Conservation (phyloP, 2,113 vertebrate species). For the Notothenia rossii region DNA sequence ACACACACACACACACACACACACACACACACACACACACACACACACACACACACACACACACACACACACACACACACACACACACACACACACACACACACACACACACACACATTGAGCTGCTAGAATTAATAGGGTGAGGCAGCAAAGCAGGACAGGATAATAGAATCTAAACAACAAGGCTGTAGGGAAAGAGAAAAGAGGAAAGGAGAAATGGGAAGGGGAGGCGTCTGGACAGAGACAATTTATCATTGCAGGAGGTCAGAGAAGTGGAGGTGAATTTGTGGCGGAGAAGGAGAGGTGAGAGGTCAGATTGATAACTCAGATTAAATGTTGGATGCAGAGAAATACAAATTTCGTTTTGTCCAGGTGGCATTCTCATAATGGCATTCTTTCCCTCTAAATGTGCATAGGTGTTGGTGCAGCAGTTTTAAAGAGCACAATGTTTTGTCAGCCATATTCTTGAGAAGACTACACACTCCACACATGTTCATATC, state of each 20-base stretch:
- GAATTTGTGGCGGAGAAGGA: conserved; percentile 25
- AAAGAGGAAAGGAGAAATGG: conserved; percentile 31
- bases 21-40: no score
- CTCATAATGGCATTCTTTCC: conserved; percentile 25
- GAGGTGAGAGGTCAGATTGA: conserved; percentile 36
- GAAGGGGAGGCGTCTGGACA: conserved; percentile 23
- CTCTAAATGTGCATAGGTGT: conserved; percentile 1
- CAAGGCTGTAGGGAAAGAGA: conserved; percentile 44
- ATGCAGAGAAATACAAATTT: conserved; percentile 2
- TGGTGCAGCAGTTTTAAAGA: conserved; percentile 33
- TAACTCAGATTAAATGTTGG: conserved; percentile 5
- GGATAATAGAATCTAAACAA: conserved; percentile 78
- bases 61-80: no score
- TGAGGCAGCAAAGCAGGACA: conserved; percentile 62
- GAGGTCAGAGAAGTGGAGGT: conserved; percentile 12
- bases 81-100: background rate
- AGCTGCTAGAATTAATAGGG: conserved; percentile 60
- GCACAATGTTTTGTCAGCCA: conserved; percentile 56
- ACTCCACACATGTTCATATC: conserved; percentile 28
- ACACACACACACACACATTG: conserved; percentile 13
- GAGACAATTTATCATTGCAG: conserved; percentile 29
- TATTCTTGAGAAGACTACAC: conserved; percentile 27
- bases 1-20: conserved; percentile 13
- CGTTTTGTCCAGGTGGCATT: conserved; percentile 4
- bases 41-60: no score